phyloP scores from a whole-genome alignment of 2,797 vertebrate species.

The Syngnathus acus region DNA sequence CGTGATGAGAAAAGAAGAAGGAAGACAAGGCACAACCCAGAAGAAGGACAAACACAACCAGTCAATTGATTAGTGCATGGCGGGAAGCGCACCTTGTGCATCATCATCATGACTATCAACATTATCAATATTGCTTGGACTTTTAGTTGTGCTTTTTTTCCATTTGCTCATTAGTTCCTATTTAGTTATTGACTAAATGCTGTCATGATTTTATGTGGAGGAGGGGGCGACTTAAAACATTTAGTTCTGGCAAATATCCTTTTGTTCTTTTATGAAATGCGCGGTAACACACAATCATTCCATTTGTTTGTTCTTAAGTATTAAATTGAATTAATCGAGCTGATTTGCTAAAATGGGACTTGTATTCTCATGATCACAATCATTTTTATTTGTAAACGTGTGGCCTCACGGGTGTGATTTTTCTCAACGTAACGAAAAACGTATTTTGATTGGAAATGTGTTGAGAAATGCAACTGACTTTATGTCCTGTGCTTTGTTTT shows the following conservation, averaged over 20 bases:
- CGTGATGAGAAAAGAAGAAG: constrained; percentile 38
- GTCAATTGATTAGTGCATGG: constrained; percentile 64
- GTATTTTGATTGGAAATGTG: neutral
- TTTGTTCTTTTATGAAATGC: neutral
- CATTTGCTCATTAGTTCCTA: no score
- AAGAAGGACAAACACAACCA: constrained; percentile 66
- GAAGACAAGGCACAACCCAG: constrained; percentile 53
- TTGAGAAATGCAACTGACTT: neutral
- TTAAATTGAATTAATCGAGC: neutral
- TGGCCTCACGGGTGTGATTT: neutral
- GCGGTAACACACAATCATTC: neutral
- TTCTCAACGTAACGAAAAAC: neutral
- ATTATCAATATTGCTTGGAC: no score
- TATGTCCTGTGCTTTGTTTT: neutral
- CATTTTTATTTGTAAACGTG: neutral
- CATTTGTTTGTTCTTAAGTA: neutral
- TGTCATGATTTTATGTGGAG: no score
- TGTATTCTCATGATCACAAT: neutral
- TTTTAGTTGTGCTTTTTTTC: no score
- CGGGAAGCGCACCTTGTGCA: constrained; percentile 1
- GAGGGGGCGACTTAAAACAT: no score
- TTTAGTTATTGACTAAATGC: no score
- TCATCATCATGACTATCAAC: no score
- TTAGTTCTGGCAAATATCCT: no score
- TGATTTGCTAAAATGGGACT: neutral